A percentile compares a stretch with the other conserved stretches of the same genome.
These are phyloP conservation scores for Falco concolor DNA, from an alignment of 2,797 vertebrate species.

Conservation along the genomic window DNA sequence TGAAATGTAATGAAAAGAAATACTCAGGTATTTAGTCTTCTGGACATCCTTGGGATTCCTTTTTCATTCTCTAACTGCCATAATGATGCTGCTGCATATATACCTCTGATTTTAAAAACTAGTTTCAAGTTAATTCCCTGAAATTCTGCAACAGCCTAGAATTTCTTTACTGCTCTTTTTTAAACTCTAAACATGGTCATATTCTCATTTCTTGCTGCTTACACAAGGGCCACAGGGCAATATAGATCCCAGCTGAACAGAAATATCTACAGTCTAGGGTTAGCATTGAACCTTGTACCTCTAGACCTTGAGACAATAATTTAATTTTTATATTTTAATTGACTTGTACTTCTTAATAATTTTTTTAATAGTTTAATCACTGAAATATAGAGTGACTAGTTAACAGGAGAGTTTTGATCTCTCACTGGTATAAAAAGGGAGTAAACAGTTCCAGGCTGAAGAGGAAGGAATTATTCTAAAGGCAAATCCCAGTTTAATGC, in stretches of 20 bases:
- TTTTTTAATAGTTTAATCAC: background rate
- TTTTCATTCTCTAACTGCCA: background rate
- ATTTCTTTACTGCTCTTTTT: background rate
- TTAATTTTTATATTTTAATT: background rate
- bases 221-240: background rate
- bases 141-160: background rate
- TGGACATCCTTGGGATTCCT: background rate
- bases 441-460: background rate
- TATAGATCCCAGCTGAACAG: background rate
- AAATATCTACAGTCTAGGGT: background rate
- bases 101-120: background rate
- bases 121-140: background rate
- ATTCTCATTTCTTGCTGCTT: background rate
- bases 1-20: background rate
- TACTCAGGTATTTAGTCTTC: background rate
- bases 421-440: background rate
- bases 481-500: background rate
- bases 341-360: background rate
- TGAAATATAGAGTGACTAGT: background rate
- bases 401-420: background rate
- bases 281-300: background rate
- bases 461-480: background rate
- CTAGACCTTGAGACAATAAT: background rate
- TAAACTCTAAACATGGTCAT: background rate
- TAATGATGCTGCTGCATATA: background rate